These are phyloP conservation scores for Merluccius polli DNA, from an alignment of 2,797 vertebrate species.

Conservation along the genomic window DNA sequence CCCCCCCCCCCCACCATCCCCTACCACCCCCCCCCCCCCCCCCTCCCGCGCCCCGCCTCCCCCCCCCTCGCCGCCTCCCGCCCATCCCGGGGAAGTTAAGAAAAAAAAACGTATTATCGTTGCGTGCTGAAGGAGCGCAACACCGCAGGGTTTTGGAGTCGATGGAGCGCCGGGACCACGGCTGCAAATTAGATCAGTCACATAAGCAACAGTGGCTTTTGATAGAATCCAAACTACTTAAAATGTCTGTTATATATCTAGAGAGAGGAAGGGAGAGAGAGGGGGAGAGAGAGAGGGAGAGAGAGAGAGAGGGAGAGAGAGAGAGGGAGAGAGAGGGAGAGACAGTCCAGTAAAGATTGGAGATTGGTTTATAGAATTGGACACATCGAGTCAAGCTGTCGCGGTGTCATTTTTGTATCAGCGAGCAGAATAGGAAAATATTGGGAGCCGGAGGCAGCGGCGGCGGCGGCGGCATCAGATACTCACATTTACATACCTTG, in stretches of 20 bases:
- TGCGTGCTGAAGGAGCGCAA: constrained; percentile 52
- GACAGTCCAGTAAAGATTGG: neutral
- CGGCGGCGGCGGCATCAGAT: neutral
- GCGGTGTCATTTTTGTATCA: neutral
- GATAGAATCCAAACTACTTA: constrained; percentile 38
- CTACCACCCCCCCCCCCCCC: no score
- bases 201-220: constrained; percentile 59
- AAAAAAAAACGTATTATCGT: constrained; percentile 44
- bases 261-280: neutral
- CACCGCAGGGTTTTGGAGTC: constrained; percentile 51
- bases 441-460: neutral
- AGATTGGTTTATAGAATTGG: constrained; percentile 10
- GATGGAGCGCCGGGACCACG: constrained; percentile 38
- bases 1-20: constrained; percentile 43
- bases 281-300: neutral
- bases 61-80: constrained; percentile 2
- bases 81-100: neutral
- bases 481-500: neutral
- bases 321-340: neutral
- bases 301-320: neutral
- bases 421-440: neutral
- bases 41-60: constrained; percentile 30
- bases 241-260: neutral
- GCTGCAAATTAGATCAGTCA: constrained; percentile 63
- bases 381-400: constrained; percentile 32